A percentile compares a stretch with the other conserved stretches of the same genome.
Conservation (phyloP, 2,797 vertebrate genomes). For the Pyrocephalus nanus region DNA sequence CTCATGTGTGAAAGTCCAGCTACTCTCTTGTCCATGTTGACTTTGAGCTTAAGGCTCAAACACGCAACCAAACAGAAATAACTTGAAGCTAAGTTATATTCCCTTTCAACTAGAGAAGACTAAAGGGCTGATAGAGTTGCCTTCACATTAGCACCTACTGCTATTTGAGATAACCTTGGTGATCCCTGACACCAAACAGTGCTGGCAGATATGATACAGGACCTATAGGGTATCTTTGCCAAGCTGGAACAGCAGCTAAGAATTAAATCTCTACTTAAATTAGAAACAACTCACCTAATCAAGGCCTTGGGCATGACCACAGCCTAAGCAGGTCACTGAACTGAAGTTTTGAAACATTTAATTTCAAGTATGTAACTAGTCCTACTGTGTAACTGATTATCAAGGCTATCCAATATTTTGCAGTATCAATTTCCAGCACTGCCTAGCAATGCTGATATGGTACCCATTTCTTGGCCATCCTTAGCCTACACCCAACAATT, state of each 20-base stretch:
- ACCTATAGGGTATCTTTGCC: background rate
- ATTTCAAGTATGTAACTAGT: background rate
- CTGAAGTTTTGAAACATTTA: background rate
- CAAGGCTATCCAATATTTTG: background rate
- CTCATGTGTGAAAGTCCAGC: background rate
- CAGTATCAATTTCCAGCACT: background rate
- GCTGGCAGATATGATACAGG: background rate
- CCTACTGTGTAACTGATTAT: background rate
- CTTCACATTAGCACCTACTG: background rate
- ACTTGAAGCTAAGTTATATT: background rate
- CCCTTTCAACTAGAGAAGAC: background rate
- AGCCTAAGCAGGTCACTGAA: background rate
- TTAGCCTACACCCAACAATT: background rate
- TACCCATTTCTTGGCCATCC: background rate
- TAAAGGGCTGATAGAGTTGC: background rate
- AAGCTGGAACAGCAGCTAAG: background rate
- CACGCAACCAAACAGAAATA: background rate
- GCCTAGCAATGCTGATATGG: background rate
- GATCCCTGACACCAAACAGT: fast-evolving
- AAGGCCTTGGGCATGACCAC: background rate
- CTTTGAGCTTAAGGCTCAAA: background rate
- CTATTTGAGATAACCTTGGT: background rate
- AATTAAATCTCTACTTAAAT: background rate
- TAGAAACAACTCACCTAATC: background rate
- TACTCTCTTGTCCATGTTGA: background rate